Base-by-base conservation (phyloP, 1,140 invertebrate species). In the Trichonephila clavata region DNA sequence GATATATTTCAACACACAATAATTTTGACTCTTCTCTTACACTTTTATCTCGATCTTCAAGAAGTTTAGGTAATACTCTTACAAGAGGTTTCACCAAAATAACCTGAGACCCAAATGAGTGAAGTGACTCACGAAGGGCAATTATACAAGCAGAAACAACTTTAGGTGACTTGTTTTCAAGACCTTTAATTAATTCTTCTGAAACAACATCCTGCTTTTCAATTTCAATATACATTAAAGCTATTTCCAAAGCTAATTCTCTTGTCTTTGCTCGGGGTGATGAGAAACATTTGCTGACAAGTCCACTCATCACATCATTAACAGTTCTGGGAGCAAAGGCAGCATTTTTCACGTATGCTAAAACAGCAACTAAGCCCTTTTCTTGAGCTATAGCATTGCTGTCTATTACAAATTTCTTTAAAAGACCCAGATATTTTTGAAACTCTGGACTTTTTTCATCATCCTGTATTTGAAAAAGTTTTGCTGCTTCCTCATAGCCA, bases 351-450 rank as follows among this genome's bases (percentile, higher is more conserved):
- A 99, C 97, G 96, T 97, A 99, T 24, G 97, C 97, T 39, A 99
- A 95, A 2, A 98, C 97, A 21, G 98, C 98, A 95, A 99, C 98
- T 94, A 99, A 95, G 50, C 98, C 99, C 96, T 99, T 99, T 95
- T 99, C 99, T 96, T 99, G 98, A 2, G 98, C 98, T 50, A 98
- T 97, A 63, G 97, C 98, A 97, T 99, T 99, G 93, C 97, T 98
- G 95, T 99, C 99, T 10, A 97, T 96, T 0, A 99, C 98, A 97
- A 99, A 98, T 96, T 99, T 99, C 95, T 99, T 99, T 61, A 99
- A 97, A n/a, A 99, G 96, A 7, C 98, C 97, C 2, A 98, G 96
- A 96, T 98, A 99, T 96, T 98, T 99, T 92, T 97, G 97, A 97
- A 98, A 99, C 95, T 99, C 98, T 1, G 98, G 97, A 81, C 98